phyloP scores from a whole-genome alignment of 2,888 invertebrate genomes.

The Watsonalla binaria region DNA sequence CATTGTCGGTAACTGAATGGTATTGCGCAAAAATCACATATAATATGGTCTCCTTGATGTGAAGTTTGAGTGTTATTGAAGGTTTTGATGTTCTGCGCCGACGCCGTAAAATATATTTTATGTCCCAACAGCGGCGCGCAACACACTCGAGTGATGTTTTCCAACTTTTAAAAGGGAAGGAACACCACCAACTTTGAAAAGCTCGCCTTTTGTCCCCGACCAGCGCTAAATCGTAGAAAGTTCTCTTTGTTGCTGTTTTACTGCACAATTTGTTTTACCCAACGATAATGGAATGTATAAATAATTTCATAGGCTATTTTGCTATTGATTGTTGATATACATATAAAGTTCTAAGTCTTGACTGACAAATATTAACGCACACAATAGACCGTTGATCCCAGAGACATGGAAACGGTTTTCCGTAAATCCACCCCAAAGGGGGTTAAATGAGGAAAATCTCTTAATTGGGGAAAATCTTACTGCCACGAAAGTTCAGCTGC shows the following conservation, averaged over 20 bases:
- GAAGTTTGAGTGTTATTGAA: constrained; percentile 60
- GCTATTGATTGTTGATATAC: neutral
- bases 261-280: constrained; percentile 17
- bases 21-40: constrained; percentile 41
- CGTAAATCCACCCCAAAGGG: too few relatives aligned
- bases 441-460: too few relatives aligned
- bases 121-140: constrained; percentile 52
- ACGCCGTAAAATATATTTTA: constrained; percentile 73
- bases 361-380: too few relatives aligned
- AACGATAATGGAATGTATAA: neutral
- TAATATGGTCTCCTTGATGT: constrained; percentile 37
- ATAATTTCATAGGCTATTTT: neutral
- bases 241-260: constrained; percentile 41
- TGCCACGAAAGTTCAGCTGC: too few relatives aligned
- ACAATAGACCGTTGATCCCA: too few relatives aligned
- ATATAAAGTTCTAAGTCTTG: neutral
- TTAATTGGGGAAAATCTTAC: too few relatives aligned
- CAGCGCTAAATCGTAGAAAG: constrained; percentile 67
- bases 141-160: constrained; percentile 53
- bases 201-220: constrained; percentile 51
- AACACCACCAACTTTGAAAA: constrained; percentile 53
- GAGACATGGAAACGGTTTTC: too few relatives aligned
- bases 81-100: constrained; percentile 65
- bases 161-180: constrained; percentile 59
- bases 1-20: constrained; percentile 17